Conservation (phyloP, 1,140 invertebrate species). For the Drosophila prosaltans region DNA sequence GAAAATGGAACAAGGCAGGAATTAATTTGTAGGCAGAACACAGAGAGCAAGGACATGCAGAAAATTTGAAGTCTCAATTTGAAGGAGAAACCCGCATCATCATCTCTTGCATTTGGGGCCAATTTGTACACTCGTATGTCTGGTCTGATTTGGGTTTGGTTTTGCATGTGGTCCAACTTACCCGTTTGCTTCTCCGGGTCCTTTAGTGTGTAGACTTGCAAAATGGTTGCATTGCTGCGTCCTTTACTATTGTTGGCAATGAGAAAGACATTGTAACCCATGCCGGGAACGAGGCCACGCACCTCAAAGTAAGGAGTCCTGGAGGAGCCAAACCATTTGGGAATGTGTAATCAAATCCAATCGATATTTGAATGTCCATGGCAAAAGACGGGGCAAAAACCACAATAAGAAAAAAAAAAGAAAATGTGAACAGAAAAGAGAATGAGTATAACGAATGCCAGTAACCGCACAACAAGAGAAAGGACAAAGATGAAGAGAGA, state of each 20-base stretch:
- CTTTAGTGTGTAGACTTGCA: constrained; percentile 89
- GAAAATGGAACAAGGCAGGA: constrained; percentile 44
- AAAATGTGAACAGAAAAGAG: constrained; percentile 29
- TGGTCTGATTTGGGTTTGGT: too few relatives aligned
- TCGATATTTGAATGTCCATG: constrained; percentile 70
- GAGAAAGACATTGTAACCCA: constrained; percentile 87
- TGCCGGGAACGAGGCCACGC: constrained; percentile 87
- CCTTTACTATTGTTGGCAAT: constrained; percentile 90
- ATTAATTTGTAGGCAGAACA: constrained; percentile 69
- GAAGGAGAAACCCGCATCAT: constrained; percentile 24
- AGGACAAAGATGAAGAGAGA: constrained; percentile 12
- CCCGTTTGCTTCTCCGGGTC: constrained; percentile 91
- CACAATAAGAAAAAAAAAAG: constrained; percentile 35
- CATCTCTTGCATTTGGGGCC: constrained; percentile 6
- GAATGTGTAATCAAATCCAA: constrained; percentile 53
- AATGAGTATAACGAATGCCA: constrained; percentile 39
- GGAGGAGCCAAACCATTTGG: constrained; percentile 28
- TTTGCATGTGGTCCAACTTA: constrained; percentile 77
- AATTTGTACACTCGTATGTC: constrained; percentile 5
- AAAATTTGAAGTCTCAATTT: constrained; percentile 52
- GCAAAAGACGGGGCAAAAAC: constrained; percentile 32
- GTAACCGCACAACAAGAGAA: constrained; percentile 19
- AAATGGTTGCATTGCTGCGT: constrained; percentile 85
- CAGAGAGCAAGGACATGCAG: constrained; percentile 59
- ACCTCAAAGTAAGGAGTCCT: constrained; percentile 86